Evolutionary conservation across 1,140 invertebrate genomes (phyloP).

Genomic region (Hypsibius dujardini): DNA sequence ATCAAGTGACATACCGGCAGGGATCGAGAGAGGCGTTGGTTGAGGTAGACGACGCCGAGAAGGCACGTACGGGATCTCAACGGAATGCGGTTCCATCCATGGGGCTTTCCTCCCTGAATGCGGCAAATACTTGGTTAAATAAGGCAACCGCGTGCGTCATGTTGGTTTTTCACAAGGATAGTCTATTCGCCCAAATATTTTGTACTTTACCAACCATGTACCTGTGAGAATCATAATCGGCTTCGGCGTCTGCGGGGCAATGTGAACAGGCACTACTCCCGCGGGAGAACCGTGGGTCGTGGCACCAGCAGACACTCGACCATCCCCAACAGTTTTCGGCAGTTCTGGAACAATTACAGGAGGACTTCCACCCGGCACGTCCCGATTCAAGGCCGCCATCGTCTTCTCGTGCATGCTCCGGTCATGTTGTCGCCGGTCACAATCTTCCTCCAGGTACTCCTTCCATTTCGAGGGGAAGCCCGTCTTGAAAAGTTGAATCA

Average conservation of each 20-base stretch:
- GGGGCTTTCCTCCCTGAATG: too few relatives aligned
- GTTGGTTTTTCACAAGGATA: too few relatives aligned
- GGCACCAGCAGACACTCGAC: not conserved
- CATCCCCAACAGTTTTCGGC: not conserved
- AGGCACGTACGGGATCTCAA: too few relatives aligned
- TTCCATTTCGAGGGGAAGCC: slow-evolving; percentile 1
- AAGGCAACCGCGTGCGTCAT: too few relatives aligned
- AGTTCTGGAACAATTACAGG: not conserved
- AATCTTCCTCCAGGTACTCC: not conserved
- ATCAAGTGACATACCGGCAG: too few relatives aligned
- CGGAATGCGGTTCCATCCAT: too few relatives aligned
- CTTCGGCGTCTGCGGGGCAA: not conserved
- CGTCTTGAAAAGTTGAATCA: not conserved
- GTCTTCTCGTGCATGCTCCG: not conserved
- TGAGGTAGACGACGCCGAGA: too few relatives aligned
- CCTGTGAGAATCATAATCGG: not conserved
- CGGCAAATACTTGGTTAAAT: too few relatives aligned
- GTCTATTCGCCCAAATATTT: too few relatives aligned
- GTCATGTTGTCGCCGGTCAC: not conserved
- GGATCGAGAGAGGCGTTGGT: too few relatives aligned
- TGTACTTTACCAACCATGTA: too few relatives aligned
- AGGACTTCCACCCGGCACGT: not conserved
- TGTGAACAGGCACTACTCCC: not conserved
- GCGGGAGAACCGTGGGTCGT: not conserved
- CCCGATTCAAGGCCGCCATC: not conserved